A percentile compares a stretch with the other conserved stretches of the same genome.
Evolutionary conservation across 2,888 invertebrate genomes (phyloP).

Genomic region (Pseudococcus jackbeardsleyi): DNA sequence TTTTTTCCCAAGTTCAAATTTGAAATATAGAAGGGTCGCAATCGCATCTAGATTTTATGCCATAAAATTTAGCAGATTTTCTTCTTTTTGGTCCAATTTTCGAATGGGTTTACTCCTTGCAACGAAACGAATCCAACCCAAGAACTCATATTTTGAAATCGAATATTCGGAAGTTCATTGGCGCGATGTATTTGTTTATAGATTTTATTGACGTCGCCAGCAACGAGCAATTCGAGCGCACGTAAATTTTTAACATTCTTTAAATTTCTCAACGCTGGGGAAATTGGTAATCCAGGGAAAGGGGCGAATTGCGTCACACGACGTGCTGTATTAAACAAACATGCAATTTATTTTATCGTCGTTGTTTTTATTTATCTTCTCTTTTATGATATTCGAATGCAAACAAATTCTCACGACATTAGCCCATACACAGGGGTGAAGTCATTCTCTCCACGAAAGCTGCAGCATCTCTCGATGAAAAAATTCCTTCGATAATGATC

Average conservation of each 20-base stretch:
- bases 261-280: neutral
- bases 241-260: conserved; percentile 32
- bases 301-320: neutral
- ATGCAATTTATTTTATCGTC: conserved; percentile 45
- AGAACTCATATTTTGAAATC: too few species aligned
- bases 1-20: too few species aligned
- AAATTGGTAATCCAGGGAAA: neutral
- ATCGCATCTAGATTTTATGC: too few species aligned
- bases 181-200: too few species aligned
- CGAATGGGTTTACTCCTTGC: too few species aligned
- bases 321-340: conserved; percentile 23
- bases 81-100: too few species aligned
- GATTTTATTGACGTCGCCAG: neutral
- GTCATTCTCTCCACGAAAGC: neutral
- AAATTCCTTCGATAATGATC: neutral
- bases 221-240: neutral
- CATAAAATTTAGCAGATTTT: too few species aligned
- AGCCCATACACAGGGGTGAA: neutral
- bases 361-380: conserved; percentile 24
- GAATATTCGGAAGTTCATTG: too few species aligned
- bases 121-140: too few species aligned
- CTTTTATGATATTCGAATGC: conserved; percentile 30
- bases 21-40: too few species aligned
- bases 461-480: neutral
- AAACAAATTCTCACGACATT: conserved; percentile 17